Conservation (phyloP, 1,140 invertebrate genomes). For the Trypoxylus dichotomus region DNA sequence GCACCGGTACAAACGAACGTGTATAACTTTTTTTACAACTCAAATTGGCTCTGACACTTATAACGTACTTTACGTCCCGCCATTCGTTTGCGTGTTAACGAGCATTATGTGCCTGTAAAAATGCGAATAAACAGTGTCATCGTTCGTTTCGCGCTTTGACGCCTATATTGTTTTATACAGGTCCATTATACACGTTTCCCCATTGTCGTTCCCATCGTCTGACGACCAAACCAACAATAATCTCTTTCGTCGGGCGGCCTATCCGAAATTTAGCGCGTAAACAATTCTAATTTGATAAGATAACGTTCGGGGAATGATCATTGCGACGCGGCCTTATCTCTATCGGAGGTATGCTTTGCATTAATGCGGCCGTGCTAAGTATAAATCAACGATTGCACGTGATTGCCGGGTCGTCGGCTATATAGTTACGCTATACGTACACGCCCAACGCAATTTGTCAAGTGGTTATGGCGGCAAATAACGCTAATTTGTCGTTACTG, state of each 20-base stretch:
- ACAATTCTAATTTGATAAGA: slow-evolving; percentile 18
- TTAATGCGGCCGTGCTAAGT: slow-evolving; percentile 14
- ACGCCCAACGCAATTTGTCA: slow-evolving; percentile 7
- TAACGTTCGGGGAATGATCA: slow-evolving; percentile 6
- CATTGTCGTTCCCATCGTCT: not conserved
- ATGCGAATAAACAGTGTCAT: slow-evolving; percentile 2
- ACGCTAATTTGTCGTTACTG: slow-evolving; percentile 20
- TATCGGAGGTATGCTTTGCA: not conserved
- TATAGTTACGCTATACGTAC: not conserved
- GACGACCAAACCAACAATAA: not conserved
- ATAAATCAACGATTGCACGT: slow-evolving; percentile 22
- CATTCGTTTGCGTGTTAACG: not conserved
- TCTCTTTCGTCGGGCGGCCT: not conserved
- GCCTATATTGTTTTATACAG: not conserved
- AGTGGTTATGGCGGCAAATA: slow-evolving; percentile 17
- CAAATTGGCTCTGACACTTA: not conserved
- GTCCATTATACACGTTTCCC: not conserved
- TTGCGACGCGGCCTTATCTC: slow-evolving; percentile 10
- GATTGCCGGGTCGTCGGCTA: not conserved
- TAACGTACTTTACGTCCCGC: not conserved
- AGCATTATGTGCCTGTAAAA: not conserved
- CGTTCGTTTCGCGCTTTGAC: not conserved
- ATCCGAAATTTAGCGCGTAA: not conserved
- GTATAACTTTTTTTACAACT: not conserved
- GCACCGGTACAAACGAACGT: not conserved